Conservation (phyloP, 2,113 vertebrate species). For the Clinocottus analis region DNA sequence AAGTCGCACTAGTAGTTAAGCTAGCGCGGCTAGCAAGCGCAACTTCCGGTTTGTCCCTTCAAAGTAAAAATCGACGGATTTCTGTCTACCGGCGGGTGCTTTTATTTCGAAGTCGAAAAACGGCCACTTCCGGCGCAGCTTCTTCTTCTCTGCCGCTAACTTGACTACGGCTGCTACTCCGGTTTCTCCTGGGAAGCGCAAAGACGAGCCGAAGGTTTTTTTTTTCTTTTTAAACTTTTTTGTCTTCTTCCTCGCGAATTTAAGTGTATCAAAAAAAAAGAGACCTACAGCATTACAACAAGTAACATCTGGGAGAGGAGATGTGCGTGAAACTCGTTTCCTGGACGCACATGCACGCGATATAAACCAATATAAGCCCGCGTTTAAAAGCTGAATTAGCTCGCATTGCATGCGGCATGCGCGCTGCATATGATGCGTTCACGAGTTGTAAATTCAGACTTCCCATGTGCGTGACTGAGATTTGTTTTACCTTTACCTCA, state of each 20-base stretch:
- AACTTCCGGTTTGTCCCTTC: not conserved
- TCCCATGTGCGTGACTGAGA: slow-evolving; percentile 49
- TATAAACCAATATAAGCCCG: not conserved
- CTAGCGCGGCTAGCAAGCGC: rapidly evolving
- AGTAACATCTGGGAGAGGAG: slow-evolving; percentile 49
- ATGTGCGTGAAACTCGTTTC: not conserved
- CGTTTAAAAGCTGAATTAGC: not conserved
- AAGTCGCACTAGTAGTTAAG: slow-evolving; percentile 30
- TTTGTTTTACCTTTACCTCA: slow-evolving; percentile 13
- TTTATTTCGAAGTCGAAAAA: slow-evolving; percentile 10
- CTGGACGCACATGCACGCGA: not conserved
- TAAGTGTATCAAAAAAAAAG: slow-evolving; percentile 22
- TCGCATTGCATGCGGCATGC: not conserved
- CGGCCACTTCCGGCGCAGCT: not conserved
- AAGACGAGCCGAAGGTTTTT: slow-evolving; percentile 41
- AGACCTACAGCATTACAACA: slow-evolving; percentile 27
- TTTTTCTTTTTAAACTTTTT: not conserved
- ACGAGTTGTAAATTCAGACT: not conserved
- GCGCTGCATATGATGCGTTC: not conserved
- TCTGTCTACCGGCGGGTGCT: rapidly evolving
- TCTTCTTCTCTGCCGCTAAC: not conserved
- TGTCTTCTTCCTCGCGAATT: slow-evolving; percentile 29
- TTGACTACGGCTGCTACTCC: slow-evolving; percentile 22
- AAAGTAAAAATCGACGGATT: not conserved
- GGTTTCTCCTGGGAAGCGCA: slow-evolving; percentile 53